Conservation (phyloP, 1,140 invertebrate genomes). For the Ips typographus region DNA sequence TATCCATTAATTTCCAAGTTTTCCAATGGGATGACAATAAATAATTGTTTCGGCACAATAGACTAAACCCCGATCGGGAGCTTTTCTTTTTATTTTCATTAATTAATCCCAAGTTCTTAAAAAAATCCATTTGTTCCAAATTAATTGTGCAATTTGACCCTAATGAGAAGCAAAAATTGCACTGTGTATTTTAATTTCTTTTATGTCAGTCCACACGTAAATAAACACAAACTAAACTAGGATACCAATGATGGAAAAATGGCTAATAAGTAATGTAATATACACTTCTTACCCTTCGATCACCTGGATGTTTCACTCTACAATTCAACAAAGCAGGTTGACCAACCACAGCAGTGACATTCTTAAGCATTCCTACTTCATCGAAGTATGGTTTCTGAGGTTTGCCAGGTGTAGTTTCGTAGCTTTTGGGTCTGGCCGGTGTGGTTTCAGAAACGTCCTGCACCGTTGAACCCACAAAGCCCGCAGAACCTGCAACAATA, state of each 20-base stretch:
- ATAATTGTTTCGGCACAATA: slow-evolving; percentile 34
- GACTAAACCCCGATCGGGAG: slow-evolving; percentile 12
- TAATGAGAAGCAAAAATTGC: too few species aligned
- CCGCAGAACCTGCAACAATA: slow-evolving; percentile 37
- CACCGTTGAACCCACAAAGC: slow-evolving; percentile 37
- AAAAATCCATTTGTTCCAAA: slow-evolving; percentile 14
- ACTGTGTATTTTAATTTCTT: too few species aligned
- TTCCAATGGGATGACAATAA: slow-evolving; percentile 35
- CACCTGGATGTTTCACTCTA: slow-evolving; percentile 81
- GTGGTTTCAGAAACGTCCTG: slow-evolving; percentile 35
- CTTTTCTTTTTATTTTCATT: slow-evolving; percentile 30
- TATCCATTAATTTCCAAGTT: slow-evolving; percentile 36
- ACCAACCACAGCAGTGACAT: slow-evolving; percentile 81
- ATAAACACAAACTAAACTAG: too few species aligned
- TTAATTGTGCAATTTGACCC: background rate
- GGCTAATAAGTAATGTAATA: too few species aligned
- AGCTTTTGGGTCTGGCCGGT: slow-evolving; percentile 41
- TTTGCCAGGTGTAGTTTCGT: slow-evolving; percentile 38
- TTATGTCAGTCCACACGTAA: too few species aligned
- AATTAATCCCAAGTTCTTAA: slow-evolving; percentile 25
- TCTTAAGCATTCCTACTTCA: slow-evolving; percentile 71
- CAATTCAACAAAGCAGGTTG: slow-evolving; percentile 80
- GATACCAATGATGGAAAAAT: too few species aligned
- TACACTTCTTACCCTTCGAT: slow-evolving; percentile 74
- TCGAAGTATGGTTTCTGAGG: slow-evolving; percentile 76